These are phyloP conservation scores for Azemiops feae DNA, from an alignment of 2,113 vertebrate species.

Conservation along the genomic window DNA sequence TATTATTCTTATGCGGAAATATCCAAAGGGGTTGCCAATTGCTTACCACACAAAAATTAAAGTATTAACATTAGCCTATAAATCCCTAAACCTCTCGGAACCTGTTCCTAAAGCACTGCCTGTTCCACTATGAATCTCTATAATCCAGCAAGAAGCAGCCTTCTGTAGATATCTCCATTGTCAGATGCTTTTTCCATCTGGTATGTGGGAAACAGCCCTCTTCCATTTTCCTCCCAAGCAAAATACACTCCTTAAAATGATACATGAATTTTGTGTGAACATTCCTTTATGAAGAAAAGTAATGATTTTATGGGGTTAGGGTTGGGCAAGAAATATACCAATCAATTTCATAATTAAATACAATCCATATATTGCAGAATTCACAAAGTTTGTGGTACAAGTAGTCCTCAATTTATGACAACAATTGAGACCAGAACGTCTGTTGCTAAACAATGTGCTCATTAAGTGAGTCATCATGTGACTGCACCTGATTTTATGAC, in stretches of 20 bases:
- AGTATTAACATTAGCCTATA: not conserved
- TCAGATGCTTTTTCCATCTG: not conserved
- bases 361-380: not conserved
- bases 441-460: too few species aligned
- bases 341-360: not conserved
- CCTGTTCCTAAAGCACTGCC: not conserved
- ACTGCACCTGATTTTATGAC: too few species aligned
- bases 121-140: not conserved
- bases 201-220: not conserved
- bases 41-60: not conserved
- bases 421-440: too few species aligned
- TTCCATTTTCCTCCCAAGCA: not conserved
- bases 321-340: not conserved
- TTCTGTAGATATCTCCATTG: not conserved
- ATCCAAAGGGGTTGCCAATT: not conserved
- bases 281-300: not conserved
- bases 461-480: too few species aligned
- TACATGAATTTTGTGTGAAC: not conserved
- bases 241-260: not conserved
- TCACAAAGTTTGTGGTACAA: not conserved
- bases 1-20: not conserved
- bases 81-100: not conserved
- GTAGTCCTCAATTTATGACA: too few species aligned
- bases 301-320: not conserved
- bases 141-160: not conserved